Percentiles rank a stretch among this genome's conserved stretches.
Evolutionary conservation across 2,888 invertebrate genomes (phyloP).

Genomic region (Automeris io): DNA sequence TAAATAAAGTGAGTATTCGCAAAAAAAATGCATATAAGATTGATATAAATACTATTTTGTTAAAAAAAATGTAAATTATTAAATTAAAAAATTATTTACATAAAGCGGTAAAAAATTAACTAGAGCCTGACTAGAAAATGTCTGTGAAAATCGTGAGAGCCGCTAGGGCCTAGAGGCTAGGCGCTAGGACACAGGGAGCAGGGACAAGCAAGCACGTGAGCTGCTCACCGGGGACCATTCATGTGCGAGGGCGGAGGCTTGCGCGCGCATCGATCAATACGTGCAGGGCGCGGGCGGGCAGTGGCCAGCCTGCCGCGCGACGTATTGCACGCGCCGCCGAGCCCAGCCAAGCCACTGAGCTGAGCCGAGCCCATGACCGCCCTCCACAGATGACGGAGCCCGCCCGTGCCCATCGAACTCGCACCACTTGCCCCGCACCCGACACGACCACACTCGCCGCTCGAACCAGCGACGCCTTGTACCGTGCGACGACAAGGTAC

Average conservation of each 20-base stretch:
- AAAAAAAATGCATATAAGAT: no score
- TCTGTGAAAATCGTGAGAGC: no score
- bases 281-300: slow-evolving; percentile 46
- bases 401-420: slow-evolving; percentile 57
- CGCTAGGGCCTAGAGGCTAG: no score
- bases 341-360: slow-evolving; percentile 29
- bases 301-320: slow-evolving; percentile 65
- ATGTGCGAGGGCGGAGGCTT: slow-evolving; percentile 59
- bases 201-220: slow-evolving; percentile 61
- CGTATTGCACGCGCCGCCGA: slow-evolving; percentile 48
- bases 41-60: no score
- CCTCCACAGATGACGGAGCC: slow-evolving; percentile 76
- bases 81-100: no score
- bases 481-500: slow-evolving; percentile 57
- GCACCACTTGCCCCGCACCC: slow-evolving; percentile 49
- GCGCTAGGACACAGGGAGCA: slow-evolving; percentile 36
- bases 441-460: slow-evolving; percentile 47
- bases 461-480: slow-evolving; percentile 32
- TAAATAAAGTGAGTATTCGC: no score
- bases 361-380: slow-evolving; percentile 57
- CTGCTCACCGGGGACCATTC: slow-evolving; percentile 66
- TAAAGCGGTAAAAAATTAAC: no score
- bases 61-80: no score
- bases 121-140: no score
- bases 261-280: slow-evolving; percentile 66